phyloP scores from a whole-genome alignment of 2,113 vertebrate genomes.

The Diadophis punctatus region DNA sequence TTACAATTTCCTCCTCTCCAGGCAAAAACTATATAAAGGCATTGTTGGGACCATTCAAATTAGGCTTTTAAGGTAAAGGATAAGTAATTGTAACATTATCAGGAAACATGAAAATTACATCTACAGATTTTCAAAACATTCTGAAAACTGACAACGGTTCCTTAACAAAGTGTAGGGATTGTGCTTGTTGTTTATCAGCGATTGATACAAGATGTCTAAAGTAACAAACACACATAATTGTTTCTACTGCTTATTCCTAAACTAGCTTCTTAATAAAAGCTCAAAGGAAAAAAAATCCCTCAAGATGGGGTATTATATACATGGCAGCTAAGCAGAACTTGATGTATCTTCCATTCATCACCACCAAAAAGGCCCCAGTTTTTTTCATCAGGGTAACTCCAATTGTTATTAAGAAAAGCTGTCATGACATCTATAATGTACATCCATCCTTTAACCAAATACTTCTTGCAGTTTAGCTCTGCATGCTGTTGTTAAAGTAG shows the following conservation, averaged over 20 bases:
- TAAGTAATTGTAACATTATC: neutral
- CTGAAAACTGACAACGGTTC: neutral
- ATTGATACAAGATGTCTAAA: neutral
- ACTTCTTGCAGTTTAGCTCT: neutral
- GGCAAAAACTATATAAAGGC: neutral
- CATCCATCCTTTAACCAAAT: neutral
- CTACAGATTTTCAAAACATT: neutral
- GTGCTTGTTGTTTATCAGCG: neutral
- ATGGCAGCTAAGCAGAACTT: neutral
- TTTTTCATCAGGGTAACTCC: neutral
- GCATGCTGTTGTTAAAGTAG: neutral
- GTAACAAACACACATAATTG: neutral
- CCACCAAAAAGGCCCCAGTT: neutral
- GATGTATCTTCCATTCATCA: neutral
- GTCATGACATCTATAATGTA: neutral
- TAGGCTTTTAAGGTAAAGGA: neutral
- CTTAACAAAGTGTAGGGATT: neutral
- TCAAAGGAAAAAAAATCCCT: neutral
- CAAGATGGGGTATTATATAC: neutral
- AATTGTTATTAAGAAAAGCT: neutral
- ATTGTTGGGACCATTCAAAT: neutral
- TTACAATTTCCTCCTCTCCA: neutral
- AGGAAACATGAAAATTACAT: neutral
- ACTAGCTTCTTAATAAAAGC: neutral
- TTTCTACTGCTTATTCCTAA: neutral